Evolutionary conservation across 2,888 invertebrate genomes (phyloP).

Genomic region (Meganola albula): DNA sequence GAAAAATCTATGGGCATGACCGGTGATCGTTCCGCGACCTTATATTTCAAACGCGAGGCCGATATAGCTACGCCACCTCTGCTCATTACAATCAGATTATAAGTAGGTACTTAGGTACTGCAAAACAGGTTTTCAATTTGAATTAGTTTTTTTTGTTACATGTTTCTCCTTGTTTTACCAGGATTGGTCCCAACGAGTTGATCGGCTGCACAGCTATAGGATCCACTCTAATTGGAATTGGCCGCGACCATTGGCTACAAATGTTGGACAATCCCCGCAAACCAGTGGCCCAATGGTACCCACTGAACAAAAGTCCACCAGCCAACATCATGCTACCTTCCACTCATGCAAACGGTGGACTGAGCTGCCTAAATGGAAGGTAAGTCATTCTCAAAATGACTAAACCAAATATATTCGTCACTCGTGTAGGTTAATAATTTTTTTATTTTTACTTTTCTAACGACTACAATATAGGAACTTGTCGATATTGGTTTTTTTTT

Average conservation of each 20-base stretch:
- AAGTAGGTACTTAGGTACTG: too few relatives aligned
- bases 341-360: conserved; percentile 76
- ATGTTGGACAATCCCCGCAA: conserved; percentile 89
- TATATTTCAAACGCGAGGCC: too few relatives aligned
- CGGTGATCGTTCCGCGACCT: too few relatives aligned
- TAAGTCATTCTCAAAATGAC: conserved; percentile 38
- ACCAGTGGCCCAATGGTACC: conserved; percentile 92
- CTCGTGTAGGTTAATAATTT: too few relatives aligned
- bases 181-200: conserved; percentile 91
- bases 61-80: too few relatives aligned
- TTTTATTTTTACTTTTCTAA: too few relatives aligned
- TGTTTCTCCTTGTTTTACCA: conserved; percentile 42
- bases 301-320: conserved; percentile 83
- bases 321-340: conserved; percentile 77
- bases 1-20: too few relatives aligned
- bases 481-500: too few relatives aligned
- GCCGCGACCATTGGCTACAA: conserved; percentile 90
- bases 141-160: neutral
- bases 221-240: conserved; percentile 84
- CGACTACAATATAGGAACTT: too few relatives aligned
- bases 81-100: too few relatives aligned
- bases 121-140: too few relatives aligned
- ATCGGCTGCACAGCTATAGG: conserved; percentile 92
- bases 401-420: neutral
- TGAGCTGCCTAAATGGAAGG: conserved; percentile 85